A percentile compares a stretch with the other conserved stretches of the same genome.
These are phyloP conservation scores for Myotis lucifugus DNA, from an alignment of 2,113 vertebrate genomes.

Conservation along the genomic window DNA sequence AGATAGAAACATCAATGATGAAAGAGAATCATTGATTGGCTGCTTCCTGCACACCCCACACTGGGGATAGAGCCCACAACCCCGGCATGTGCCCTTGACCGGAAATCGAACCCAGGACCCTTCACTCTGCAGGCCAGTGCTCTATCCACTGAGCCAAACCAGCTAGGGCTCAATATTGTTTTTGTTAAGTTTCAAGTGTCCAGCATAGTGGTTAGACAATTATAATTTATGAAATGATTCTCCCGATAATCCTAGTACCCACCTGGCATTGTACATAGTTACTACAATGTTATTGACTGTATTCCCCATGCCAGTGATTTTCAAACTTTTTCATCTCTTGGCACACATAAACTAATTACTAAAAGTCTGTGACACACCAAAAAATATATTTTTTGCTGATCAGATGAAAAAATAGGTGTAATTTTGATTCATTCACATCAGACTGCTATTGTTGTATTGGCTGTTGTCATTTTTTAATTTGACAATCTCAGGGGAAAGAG, in stretches of 20 bases:
- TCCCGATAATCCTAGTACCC: neutral
- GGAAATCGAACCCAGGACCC: too few relatives aligned
- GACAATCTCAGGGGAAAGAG: neutral
- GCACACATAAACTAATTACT: neutral
- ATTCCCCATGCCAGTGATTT: neutral
- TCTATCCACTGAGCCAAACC: too few relatives aligned
- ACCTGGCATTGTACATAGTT: neutral
- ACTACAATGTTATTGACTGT: neutral
- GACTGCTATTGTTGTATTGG: neutral
- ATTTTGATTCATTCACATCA: neutral
- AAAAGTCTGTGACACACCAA: neutral
- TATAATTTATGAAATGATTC: neutral
- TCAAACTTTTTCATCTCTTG: neutral
- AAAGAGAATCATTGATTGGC: too few relatives aligned
- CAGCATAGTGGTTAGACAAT: neutral
- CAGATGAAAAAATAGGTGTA: neutral
- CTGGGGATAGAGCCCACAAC: too few relatives aligned
- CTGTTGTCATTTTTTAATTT: neutral
- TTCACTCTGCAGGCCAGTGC: too few relatives aligned
- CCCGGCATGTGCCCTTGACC: too few relatives aligned
- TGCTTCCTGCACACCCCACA: too few relatives aligned
- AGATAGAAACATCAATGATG: too few relatives aligned
- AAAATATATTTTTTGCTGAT: neutral
- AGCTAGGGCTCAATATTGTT: neutral
- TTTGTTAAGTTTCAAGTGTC: neutral